Conservation (phyloP, 2,888 invertebrate species). For the Pogonocherus hispidulus region DNA sequence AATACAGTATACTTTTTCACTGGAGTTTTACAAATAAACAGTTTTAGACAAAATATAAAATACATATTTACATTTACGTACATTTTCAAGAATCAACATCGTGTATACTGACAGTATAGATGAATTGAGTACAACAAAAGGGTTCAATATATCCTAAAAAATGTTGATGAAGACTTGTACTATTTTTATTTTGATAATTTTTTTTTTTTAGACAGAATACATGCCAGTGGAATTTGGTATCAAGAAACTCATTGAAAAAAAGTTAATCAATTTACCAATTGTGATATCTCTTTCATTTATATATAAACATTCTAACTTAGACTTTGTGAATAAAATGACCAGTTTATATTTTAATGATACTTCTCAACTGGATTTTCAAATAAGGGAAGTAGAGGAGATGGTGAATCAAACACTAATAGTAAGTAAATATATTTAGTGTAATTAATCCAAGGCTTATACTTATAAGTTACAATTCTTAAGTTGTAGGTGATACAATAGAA, state of each 20-base stretch:
- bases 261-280: conserved; percentile 61
- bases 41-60: too few relatives aligned
- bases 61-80: too few relatives aligned
- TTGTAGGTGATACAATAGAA: too few relatives aligned
- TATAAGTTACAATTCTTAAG: background rate
- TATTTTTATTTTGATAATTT: background rate
- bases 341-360: conserved; percentile 59
- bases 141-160: too few relatives aligned
- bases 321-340: conserved; percentile 59
- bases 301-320: conserved; percentile 58
- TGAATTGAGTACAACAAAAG: too few relatives aligned
- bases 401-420: conserved; percentile 61
- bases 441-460: too few relatives aligned
- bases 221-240: conserved; percentile 59
- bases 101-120: too few relatives aligned
- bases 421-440: too few relatives aligned
- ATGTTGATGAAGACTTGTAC: background rate
- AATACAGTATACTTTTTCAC: too few relatives aligned
- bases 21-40: too few relatives aligned
- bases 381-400: conserved; percentile 60
- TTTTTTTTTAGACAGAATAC: conserved; percentile 61
- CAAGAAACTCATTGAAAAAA: conserved; percentile 58
- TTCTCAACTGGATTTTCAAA: conserved; percentile 54
- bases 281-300: conserved; percentile 59
- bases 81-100: too few relatives aligned